These are phyloP conservation scores for Cyanoramphus novaezelandiae DNA, from an alignment of 2,113 vertebrate species.

Conservation along the genomic window DNA sequence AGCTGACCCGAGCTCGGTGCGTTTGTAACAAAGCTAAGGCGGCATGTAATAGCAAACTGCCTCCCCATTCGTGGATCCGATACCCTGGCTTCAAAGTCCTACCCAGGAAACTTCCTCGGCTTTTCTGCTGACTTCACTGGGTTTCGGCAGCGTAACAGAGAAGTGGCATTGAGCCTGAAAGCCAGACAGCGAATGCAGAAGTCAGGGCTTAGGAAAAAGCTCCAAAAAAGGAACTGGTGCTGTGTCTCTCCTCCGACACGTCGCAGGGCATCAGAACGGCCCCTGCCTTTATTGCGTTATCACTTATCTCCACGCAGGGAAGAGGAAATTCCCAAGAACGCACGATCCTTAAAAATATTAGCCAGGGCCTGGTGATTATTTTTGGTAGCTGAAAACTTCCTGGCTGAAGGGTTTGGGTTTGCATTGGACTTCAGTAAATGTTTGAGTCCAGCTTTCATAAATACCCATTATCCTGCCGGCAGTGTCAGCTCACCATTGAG, in stretches of 20 bases:
- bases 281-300: slow-evolving; percentile 26
- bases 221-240: slow-evolving; percentile 1
- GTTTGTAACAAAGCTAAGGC: not conserved
- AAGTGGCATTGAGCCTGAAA: slow-evolving; percentile 24
- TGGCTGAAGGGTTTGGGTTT: not conserved
- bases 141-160: not conserved
- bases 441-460: slow-evolving; percentile 30
- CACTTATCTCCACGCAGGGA: slow-evolving; percentile 30
- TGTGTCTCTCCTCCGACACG: not conserved
- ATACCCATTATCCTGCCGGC: not conserved
- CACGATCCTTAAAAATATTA: slow-evolving; percentile 2
- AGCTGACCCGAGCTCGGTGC: not conserved
- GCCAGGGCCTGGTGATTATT: slow-evolving; percentile 42
- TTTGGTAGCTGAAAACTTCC: slow-evolving; percentile 65
- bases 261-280: not conserved
- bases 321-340: slow-evolving; percentile 65
- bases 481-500: not conserved
- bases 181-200: slow-evolving; percentile 45
- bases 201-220: slow-evolving; percentile 33
- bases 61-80: not conserved
- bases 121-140: slow-evolving; percentile 48
- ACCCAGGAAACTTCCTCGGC: not conserved
- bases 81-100: not conserved
- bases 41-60: not conserved
- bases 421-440: not conserved